phyloP scores from a whole-genome alignment of 1,140 invertebrate genomes.

The Orussus abietinus region DNA sequence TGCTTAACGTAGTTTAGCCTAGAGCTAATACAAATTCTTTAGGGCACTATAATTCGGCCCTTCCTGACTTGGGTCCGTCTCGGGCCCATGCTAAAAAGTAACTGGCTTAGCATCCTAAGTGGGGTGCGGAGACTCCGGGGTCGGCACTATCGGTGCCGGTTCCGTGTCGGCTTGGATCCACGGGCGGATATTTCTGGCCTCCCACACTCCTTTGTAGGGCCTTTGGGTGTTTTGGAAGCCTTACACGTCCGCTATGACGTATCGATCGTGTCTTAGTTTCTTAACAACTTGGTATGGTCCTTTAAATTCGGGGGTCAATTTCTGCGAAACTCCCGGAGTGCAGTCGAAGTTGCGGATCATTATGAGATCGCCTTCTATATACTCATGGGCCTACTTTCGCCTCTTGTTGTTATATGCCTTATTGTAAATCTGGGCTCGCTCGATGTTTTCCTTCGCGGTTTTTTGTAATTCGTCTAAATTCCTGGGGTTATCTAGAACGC shows the following conservation, averaged over 20 bases:
- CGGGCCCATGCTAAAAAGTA: no score
- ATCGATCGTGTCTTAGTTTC: conserved; percentile 25
- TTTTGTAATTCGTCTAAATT: conserved; percentile 8
- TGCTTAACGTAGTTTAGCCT: no score
- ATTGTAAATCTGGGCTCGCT: conserved; percentile 12
- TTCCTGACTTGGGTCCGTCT: no score
- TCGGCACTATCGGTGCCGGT: no score
- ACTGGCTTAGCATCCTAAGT: no score
- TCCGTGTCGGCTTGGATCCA: no score
- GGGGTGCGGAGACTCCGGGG: not conserved
- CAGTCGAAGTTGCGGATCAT: conserved; percentile 21
- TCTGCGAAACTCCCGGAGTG: conserved; percentile 21
- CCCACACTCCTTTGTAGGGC: conserved; percentile 23
- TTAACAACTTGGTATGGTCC: conserved; percentile 24
- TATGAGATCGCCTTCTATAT: conserved; percentile 23
- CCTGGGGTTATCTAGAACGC: not conserved
- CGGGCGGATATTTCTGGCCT: not conserved
- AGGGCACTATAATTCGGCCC: no score
- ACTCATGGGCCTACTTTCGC: conserved; percentile 17
- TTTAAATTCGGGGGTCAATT: conserved; percentile 24
- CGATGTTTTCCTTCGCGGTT: conserved; percentile 9
- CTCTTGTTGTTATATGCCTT: conserved; percentile 13
- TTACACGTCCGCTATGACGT: conserved; percentile 22
- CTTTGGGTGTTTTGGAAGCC: conserved; percentile 21
- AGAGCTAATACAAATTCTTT: no score